Evolutionary conservation across 2,797 vertebrate species (phyloP), one percentile per base, ranked within the genome.

Genomic region (Artibeus lituratus): DNA sequence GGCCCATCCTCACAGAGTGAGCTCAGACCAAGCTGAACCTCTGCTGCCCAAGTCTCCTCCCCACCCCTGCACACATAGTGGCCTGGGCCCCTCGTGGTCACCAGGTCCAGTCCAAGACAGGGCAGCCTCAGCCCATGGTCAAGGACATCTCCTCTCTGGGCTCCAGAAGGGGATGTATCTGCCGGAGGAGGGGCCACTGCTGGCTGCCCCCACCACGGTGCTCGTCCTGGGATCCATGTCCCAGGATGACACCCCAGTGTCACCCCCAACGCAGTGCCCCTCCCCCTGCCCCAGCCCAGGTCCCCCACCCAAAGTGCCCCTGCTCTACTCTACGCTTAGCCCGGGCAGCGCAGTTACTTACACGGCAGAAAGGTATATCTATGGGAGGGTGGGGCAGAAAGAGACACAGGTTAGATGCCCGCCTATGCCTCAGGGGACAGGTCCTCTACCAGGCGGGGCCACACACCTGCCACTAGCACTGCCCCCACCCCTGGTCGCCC

Each of bases 291-390:
- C 92, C 32, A 70, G 51, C 95, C 94, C 77, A 37, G 37, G 37
- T 32, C 94, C 92, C 83, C 92, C 86, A 29, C 97, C 97, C 97
- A 69, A 47, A 81, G 74, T 93, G 95, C 94, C 95, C 94, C 94
- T 97, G 96, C 96, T 98, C 97, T 97, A 97, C 81, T 98, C 97
- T 98, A 96, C 53, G 2, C 95, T 96, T 97, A 96, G 96, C 96
- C 97, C 97, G n/a, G 95, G 97, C 97, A 97, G 97, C 97, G 97
- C 98, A 47, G 97, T 98, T 99, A 99, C 99, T 99, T 99, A 99
- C 99, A 99, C 99, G 99, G 99, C 98, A 99, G 98, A 99, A 99
- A 99, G 98, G 99, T 99, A 99, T 99, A 99, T 99, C 99, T 99
- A 99, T 78, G 87, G 97, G 98, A 98, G 98, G 98, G 94, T 98